A percentile compares a stretch with the other conserved stretches of the same genome.
Conservation (phyloP, 2,797 vertebrate species). For the Molossus alvarezi region DNA sequence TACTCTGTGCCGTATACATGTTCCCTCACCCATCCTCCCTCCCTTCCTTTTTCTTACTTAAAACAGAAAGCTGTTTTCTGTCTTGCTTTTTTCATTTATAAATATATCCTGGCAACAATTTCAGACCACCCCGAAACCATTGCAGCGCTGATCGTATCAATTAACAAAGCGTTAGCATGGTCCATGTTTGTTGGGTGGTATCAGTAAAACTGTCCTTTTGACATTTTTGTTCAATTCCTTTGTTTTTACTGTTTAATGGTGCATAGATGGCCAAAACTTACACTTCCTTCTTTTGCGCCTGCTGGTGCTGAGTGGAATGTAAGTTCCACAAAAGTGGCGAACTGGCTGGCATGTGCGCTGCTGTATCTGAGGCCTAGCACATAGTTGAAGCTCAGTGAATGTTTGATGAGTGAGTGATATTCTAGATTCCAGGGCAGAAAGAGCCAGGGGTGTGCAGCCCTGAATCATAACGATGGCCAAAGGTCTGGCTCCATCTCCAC, state of each 20-base stretch:
- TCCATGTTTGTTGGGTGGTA: neutral
- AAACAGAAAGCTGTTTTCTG: conserved; percentile 54
- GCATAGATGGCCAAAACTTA: neutral
- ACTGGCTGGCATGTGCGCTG: neutral
- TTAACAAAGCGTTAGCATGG: neutral
- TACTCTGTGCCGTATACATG: neutral
- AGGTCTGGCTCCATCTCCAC: neutral
- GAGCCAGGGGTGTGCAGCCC: neutral
- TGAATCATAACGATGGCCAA: neutral
- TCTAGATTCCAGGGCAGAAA: neutral
- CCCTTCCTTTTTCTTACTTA: neutral
- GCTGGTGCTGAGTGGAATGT: neutral
- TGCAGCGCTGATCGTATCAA: neutral
- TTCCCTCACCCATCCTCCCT: neutral
- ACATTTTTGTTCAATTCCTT: neutral
- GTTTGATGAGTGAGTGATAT: neutral
- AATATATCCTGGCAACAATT: conserved; percentile 39
- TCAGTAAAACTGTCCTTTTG: neutral
- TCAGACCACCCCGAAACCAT: neutral
- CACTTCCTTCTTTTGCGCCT: neutral
- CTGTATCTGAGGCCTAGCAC: neutral
- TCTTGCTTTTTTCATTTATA: conserved; percentile 45
- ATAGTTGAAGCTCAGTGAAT: neutral
- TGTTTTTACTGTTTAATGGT: neutral
- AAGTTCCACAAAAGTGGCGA: neutral